Base-by-base conservation (phyloP, 2,113 vertebrate species). In the Aramus guarauna region DNA sequence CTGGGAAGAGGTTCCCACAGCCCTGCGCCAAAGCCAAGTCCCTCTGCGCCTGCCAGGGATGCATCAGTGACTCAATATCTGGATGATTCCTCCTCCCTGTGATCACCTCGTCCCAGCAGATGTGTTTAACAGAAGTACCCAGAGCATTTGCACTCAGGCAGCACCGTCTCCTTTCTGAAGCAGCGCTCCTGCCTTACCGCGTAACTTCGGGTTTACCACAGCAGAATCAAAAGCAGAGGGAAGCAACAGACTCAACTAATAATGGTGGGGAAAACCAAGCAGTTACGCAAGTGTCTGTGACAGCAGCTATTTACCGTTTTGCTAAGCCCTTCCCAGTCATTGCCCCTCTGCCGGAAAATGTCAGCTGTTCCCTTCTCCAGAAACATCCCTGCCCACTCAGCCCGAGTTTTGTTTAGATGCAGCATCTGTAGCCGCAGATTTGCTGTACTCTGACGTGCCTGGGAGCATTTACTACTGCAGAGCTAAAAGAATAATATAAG, bases 251-350 rank as follows among this genome's bases (percentile, higher is more conserved):
- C 52, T 50, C 11, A 6, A 73, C 63, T 36, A 62, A 83, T 34
- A 56, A 53, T 5, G 27, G n/a, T 48, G 92, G 92, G 94, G 85
- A 90, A 96, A 96, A 56, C 96, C 48, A 7, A 79, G 90, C 29
- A 15, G 47, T 96, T 95, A 73, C n/a, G 50, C 92, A 96, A 97
- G 86, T 7, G 85, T 4, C 78, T 41, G 81, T 93, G 90, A 90
- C 93, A 96, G 77, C 91, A 91, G 85, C 90, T 59, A 50, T 78
- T 96, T 96, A 82, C 92, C 5, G 34, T 48, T 88, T 8, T 12
- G 13, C 62, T 82, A 11, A 91, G 76, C n/a, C 77, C 48, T 96
- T 97, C 92, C 96, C 85, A 73, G 69, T 19, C 20, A 29, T 0
- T 1, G 74, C 83, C 48, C 60, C 50, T 67, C 72, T 86, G 75